Base-by-base conservation (phyloP, 2,888 invertebrate genomes). In the Melolontha melolontha region DNA sequence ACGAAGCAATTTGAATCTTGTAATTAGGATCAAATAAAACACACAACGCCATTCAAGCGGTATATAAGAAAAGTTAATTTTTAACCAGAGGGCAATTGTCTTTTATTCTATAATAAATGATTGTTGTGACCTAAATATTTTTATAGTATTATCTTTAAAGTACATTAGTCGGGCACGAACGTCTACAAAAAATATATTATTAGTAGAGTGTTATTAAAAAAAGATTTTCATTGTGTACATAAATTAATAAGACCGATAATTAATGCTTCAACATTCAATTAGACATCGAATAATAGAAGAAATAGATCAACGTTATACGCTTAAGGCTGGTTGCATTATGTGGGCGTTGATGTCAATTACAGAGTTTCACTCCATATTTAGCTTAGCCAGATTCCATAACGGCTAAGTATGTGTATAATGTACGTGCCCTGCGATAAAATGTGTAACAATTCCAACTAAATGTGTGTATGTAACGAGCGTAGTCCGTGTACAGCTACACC, bases 321-420 rank as follows among this genome's bases (percentile, higher is more conserved):
- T 69, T 52, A 54, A 62, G 69, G 73, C 70, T 59, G 64, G 67
- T 73, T 74, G 73, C 72, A 71, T 69, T 69, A 74, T 72, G 75
- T 75, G 75, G 75, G 75, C 75, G 75, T 73, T 70, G 71, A 71
- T 74, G 74, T 74, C 74, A 74, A 74, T 74, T 74, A 75, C 71
- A 66, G 72, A 74, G 74, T 75, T 75, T 75, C 75, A 72, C 75
- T 74, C 75, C 75, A 70, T 75, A 75, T 75, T 75, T 74, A 75
- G 75, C 68, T 68, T 71, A 72, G 70, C 70, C 69, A 67, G 69
- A 69, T 66, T 70, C 70, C 57, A 54, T 39, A 62, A 34, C 52
- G 47, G 51, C 66, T 11, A 51, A 8, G 34, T 34, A 34, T 34
- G 34, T 34, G 34, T 34, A 10, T 34, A 34, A 34, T 16, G 41